phyloP scores from a whole-genome alignment of 2,113 vertebrate species.

The Nannospalax galili region DNA sequence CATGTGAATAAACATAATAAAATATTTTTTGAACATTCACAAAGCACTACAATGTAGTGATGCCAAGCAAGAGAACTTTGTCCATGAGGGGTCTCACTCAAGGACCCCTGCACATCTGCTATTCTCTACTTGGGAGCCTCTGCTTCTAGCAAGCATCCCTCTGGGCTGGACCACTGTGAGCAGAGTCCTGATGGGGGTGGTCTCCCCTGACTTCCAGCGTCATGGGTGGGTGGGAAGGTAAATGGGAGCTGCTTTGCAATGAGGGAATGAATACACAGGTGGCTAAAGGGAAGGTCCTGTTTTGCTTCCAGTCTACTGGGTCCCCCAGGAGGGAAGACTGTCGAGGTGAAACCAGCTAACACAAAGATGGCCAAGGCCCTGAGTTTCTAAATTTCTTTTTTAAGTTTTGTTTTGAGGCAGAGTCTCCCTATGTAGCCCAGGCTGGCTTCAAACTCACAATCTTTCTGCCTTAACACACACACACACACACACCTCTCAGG shows the following conservation, averaged over 20 bases:
- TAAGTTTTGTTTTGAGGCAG: not conserved
- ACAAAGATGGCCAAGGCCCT: not conserved
- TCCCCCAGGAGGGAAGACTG: not conserved
- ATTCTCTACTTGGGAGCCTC: not conserved
- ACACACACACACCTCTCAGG: not conserved
- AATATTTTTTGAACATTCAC: not conserved
- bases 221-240: rapidly evolving
- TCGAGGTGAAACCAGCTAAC: not conserved
- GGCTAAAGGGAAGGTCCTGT: not conserved
- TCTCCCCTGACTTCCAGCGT: not conserved
- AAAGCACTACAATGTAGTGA: too few species aligned
- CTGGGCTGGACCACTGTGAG: not conserved
- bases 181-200: not conserved
- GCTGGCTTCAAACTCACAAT: not conserved
- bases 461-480: not conserved
- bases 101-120: not conserved
- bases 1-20: not conserved
- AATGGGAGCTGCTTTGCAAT: not conserved
- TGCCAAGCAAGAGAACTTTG: not conserved
- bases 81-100: not conserved
- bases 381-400: not conserved
- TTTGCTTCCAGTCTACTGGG: not conserved
- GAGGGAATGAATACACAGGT: not conserved
- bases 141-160: not conserved
- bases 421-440: not conserved